Percentiles rank a stretch among this genome's conserved stretches.
These are phyloP conservation scores for Thymallus thymallus DNA, from an alignment of 2,113 vertebrate species.

Conservation along the genomic window DNA sequence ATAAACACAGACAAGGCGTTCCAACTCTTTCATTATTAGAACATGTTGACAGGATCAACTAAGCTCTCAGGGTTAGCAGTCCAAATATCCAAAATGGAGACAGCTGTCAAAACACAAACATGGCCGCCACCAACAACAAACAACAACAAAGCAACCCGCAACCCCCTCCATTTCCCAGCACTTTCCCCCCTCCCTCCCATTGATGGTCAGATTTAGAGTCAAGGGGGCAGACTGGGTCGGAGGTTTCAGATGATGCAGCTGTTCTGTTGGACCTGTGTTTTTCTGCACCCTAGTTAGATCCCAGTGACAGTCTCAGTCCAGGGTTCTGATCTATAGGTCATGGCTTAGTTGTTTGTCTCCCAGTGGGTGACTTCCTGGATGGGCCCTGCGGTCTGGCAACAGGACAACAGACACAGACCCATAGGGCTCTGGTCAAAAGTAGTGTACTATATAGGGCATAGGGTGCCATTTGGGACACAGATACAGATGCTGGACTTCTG, in stretches of 20 bases:
- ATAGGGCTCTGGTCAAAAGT: no score
- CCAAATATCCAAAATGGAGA: constrained; percentile 41
- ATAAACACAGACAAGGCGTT: not conserved
- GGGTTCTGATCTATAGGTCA: constrained; percentile 24
- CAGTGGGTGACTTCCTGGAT: constrained; percentile 46
- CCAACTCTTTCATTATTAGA: constrained; percentile 6
- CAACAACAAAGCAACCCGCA: constrained; percentile 14
- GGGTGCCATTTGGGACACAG: not conserved
- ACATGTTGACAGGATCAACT: constrained; percentile 5
- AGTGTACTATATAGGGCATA: no score
- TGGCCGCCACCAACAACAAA: constrained; percentile 27
- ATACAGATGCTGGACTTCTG: not conserved
- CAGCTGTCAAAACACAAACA: constrained; percentile 43
- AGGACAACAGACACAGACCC: not conserved
- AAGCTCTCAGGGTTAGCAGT: constrained; percentile 24
- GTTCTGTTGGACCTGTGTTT: constrained; percentile 21
- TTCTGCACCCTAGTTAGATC: no score
- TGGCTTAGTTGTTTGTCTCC: constrained; percentile 35
- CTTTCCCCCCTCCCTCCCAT: not conserved
- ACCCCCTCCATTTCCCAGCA: not conserved
- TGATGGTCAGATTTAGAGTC: no score
- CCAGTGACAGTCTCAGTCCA: constrained; percentile 3
- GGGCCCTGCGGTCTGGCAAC: constrained; percentile 10
- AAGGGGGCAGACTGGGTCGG: not conserved
- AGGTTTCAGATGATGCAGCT: constrained; percentile 42